Evolutionary conservation across 1,140 invertebrate genomes (phyloP), one percentile per base, ranked within the genome.

Genomic region (Euura saliciscinereae): DNA sequence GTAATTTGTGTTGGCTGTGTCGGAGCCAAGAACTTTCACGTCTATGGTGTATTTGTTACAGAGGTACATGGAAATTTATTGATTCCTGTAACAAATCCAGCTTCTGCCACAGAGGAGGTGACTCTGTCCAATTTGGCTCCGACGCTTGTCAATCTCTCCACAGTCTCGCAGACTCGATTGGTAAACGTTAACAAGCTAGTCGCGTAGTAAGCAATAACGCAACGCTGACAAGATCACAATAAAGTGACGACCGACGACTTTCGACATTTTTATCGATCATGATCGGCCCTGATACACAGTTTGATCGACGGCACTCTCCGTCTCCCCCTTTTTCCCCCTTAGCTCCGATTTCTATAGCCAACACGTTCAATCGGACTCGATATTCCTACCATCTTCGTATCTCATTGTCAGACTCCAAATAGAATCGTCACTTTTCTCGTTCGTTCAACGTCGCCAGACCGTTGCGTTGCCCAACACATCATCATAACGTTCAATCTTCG

Each of bases 151-250:
- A 59, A n/a, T 59, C 51, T 59, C 3, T 51, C 7, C 46, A 51
- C 46, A 28, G 28, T 28, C 28, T 51, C 46, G 46, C n/a, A 51
- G 28, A 28, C 28, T 28, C 28, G 28, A 28, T 28, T 28, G 7
- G 13, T 59, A 59, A 28, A 59, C 3, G 51, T n/a, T 59, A 59
- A 59, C 51, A 59, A 59, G 51, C 51, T n/a, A n/a, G 28, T 28
- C 28, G 28, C 13, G 13, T 59, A 59, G 3, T n/a, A 6, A 59
- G 51, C 13, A 59, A 59, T n/a, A 59, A 59, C 51, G 51, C 51
- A 8, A 59, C 51, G 51, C 51, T 59, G 51, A 59, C 51, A 59
- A 59, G 51, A 59, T 59, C 51, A 59, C 51, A 59, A 59, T 59
- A 59, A 59, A 59, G 51, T 59, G 51, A n/a, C 51, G 6, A 59